A percentile compares a stretch with the other conserved stretches of the same genome.
Conservation (phyloP, 2,113 vertebrate genomes). For the Stegostoma tigrinum region DNA sequence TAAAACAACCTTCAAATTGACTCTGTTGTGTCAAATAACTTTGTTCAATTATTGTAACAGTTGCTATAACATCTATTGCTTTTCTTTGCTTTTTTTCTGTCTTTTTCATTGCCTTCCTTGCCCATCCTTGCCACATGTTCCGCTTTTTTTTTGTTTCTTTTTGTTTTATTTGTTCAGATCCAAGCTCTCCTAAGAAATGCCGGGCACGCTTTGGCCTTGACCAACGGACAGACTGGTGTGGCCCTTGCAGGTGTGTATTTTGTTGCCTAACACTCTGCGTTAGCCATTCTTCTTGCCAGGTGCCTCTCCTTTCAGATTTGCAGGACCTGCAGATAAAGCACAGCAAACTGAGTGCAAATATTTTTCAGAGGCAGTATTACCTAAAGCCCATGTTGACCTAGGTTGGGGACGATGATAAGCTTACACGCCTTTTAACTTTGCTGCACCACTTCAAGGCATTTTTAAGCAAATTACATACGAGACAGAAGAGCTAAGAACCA, state of each 20-base stretch:
- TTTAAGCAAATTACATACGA: neutral
- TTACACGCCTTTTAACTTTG: neutral
- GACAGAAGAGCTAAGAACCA: neutral
- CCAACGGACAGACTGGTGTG: constrained; percentile 99
- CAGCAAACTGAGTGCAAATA: neutral
- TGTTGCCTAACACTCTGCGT: constrained; percentile 16
- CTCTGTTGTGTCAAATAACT: constrained; percentile 22
- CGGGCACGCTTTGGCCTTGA: constrained; percentile 98
- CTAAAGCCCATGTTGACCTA: neutral
- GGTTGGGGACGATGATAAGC: neutral
- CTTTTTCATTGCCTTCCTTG: constrained; percentile 48
- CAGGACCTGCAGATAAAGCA: neutral
- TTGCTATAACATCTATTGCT: constrained; percentile 39
- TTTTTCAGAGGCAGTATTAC: neutral
- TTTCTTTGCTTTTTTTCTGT: constrained; percentile 47
- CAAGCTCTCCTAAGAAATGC: constrained; percentile 99
- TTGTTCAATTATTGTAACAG: constrained; percentile 19
- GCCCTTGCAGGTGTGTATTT: constrained; percentile 96
- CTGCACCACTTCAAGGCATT: neutral
- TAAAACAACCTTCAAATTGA: constrained; percentile 29
- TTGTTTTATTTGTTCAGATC: constrained; percentile 79
- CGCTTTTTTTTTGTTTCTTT: constrained; percentile 36
- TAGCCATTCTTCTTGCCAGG: constrained; percentile 7
- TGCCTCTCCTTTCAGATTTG: neutral
- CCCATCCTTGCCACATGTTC: constrained; percentile 51